Evolutionary conservation across 2,888 invertebrate species (phyloP), one percentile per base, ranked within the genome.

Genomic region (Buathra laborator): DNA sequence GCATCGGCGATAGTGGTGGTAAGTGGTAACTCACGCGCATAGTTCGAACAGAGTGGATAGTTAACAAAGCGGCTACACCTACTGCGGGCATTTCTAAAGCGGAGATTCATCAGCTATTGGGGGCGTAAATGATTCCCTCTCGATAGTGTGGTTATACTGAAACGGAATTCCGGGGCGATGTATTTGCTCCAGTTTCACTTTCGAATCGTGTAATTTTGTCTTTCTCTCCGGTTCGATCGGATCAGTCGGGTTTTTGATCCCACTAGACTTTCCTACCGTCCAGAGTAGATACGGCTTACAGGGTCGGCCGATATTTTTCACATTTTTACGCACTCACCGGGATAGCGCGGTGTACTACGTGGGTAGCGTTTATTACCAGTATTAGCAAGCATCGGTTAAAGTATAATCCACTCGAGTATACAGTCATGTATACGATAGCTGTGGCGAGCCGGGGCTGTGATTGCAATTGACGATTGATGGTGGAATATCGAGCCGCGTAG

Each of bases 101-200:
- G 67, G 46, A 81, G 78, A 78, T 78, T 85, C 83, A 85, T 87
- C 87, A 84, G 81, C 81, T 85, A 81, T 85, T 83, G 81, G 74
- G 74, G 64, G 82, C 71, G 68, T 84, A 86, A 87, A 85, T 86
- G 80, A 51, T 59, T 67, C 59, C 19, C 46, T 44, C 19, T 32
- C 48, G 68, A 71, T 53, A 62, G 70, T 44, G 67, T 66, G 76
- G 56, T 74, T 76, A 43, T 83, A 80, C 83, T 77, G 64, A 77
- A 71, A 67, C 59, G 43, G 81, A 59, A 84, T 71, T 82, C 56
- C 72, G 66, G 81, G 68, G 66, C 67, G 46, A 56, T 48, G 51
- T 53, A 77, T 56, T 62, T 86, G 84, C 88, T 85, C 66, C 81
- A 67, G 83, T 89, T 89, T 89, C 89, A 89, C 89, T 6, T 64